These are phyloP conservation scores for Drosophila kohkoa DNA, from an alignment of 1,140 invertebrate genomes.

Conservation along the genomic window DNA sequence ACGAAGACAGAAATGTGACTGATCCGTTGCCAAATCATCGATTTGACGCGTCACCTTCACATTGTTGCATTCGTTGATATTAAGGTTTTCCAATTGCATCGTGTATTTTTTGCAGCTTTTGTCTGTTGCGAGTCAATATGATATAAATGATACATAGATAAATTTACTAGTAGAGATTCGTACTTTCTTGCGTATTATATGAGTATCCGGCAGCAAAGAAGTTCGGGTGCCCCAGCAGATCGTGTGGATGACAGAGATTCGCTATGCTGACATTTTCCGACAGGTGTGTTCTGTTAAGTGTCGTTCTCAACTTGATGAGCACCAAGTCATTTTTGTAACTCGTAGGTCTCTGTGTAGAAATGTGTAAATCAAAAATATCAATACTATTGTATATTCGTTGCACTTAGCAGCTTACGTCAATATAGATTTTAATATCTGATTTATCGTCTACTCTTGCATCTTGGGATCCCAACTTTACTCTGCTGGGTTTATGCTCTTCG, in stretches of 20 bases:
- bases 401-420: neutral
- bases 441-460: neutral
- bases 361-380: too few species aligned
- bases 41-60: neutral
- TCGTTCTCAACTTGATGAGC: neutral
- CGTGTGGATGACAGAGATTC: neutral
- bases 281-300: neutral
- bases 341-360: neutral
- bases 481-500: neutral
- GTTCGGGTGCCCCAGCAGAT: neutral
- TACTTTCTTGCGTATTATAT: neutral
- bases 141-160: neutral
- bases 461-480: neutral
- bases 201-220: neutral
- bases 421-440: neutral
- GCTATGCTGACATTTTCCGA: neutral
- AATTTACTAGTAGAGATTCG: neutral
- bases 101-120: slow-evolving; percentile 14
- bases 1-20: slow-evolving; percentile 13
- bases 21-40: neutral
- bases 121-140: neutral
- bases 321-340: slow-evolving; percentile 11
- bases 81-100: neutral
- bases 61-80: neutral
- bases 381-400: neutral